Evolutionary conservation across 2,113 vertebrate genomes (phyloP), one percentile per base, ranked within the genome.

Genomic region (Protomyctophum bolini): DNA sequence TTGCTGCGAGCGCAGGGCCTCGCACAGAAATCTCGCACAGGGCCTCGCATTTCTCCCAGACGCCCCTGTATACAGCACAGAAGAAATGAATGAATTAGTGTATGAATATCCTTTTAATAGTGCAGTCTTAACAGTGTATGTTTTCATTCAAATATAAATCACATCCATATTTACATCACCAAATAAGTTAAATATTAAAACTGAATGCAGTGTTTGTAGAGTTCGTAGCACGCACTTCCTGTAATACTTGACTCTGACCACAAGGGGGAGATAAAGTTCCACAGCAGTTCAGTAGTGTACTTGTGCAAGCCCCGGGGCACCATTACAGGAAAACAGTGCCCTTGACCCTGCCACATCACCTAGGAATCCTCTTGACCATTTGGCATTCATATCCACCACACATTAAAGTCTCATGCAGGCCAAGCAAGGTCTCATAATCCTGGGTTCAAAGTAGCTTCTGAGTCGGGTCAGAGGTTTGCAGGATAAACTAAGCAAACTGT

Each of bases 151-250:
- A 72, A 41, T 63, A 29, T 50, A 77, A 71, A 71, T 65, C 47
- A 81, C 83, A 83, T 68, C 68, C 68, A 86, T 77, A 80, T 77
- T 79, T 29, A 79, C 50, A 61, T 48, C 58, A 81, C 46, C 65
- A 80, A 75, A 76, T 87, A 91, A 91, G 15, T 88, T 87, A 85
- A 72, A 68, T 62, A 60, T 65, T 8, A 81, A 81, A 84, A 78
- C 58, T 10, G 7, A 10, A 47, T 71, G 33, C 65, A 3, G 56
- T 73, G 45, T 49, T 69, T 10, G 33, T 57, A 67, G 33, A 12
- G 28, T 62, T 47, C 4, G 60, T 55, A 66, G 55, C 70, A 58
- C 52, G 10, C 21, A 66, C 10, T 50, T 57, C 70, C 56, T 85
- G 81, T 73, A 76, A 77, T 83, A 65, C 57, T 68, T 15, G 14